A percentile compares a stretch with the other conserved stretches of the same genome.
These are phyloP conservation scores for Lysandra bellargus DNA, from an alignment of 2,888 invertebrate species.

Conservation along the genomic window DNA sequence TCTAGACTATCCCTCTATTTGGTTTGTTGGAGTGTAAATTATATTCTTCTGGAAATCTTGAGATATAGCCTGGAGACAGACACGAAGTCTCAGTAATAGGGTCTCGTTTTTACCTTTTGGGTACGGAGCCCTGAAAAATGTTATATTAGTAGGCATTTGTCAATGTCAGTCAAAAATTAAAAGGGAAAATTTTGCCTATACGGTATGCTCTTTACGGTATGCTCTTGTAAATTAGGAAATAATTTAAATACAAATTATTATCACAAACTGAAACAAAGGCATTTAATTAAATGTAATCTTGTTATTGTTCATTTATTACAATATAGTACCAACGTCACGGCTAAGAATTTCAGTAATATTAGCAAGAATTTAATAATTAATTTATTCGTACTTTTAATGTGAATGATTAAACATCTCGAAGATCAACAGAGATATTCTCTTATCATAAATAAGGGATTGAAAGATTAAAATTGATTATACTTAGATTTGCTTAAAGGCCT, in stretches of 20 bases:
- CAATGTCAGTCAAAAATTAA: neutral
- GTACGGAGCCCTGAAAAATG: too few species aligned
- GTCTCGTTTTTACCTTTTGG: too few species aligned
- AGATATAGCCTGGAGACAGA: too few species aligned
- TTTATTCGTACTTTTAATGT: neutral
- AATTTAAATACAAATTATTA: neutral
- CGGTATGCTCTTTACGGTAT: neutral
- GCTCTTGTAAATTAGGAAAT: neutral
- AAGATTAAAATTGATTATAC: conserved; percentile 5
- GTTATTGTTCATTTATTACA: conserved; percentile 2
- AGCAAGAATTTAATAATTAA: conserved; percentile 5
- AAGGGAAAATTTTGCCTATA: neutral
- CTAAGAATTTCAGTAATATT: conserved; percentile 7
- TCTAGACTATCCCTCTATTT: neutral
- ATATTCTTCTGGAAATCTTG: neutral
- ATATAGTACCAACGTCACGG: neutral
- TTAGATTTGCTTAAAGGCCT: neutral
- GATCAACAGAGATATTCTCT: conserved; percentile 5
- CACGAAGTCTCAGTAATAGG: too few species aligned
- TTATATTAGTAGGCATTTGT: neutral
- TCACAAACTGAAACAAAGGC: conserved; percentile 2
- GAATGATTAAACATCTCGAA: neutral
- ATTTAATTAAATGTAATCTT: conserved; percentile 14
- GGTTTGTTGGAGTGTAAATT: neutral
- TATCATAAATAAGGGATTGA: neutral